phyloP scores from a whole-genome alignment of 1,140 invertebrate genomes.

The Cotesia typhae region DNA sequence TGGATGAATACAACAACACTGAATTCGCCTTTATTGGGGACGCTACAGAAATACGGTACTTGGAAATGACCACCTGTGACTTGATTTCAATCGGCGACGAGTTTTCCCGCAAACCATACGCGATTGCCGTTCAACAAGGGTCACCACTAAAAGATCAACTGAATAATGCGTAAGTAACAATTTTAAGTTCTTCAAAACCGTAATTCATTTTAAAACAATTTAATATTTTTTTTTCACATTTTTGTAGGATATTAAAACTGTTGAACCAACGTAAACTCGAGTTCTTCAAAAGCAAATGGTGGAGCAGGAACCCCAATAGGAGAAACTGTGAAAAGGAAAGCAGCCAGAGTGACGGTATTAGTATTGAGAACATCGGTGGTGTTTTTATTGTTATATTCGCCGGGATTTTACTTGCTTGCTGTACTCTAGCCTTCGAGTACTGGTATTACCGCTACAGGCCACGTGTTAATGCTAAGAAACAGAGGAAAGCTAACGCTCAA shows the following conservation, averaged over 20 bases:
- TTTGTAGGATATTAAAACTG: conserved; percentile 85
- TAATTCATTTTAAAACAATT: too few species aligned
- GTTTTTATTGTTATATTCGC: conserved; percentile 97
- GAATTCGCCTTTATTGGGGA: conserved; percentile 95
- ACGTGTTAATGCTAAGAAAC: conserved; percentile 9
- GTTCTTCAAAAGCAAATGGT: conserved; percentile 94
- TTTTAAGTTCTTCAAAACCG: background rate
- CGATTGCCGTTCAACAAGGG: conserved; percentile 94
- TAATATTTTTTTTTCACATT: background rate
- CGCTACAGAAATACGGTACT: conserved; percentile 91
- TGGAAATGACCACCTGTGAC: conserved; percentile 87
- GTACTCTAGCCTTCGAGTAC: conserved; percentile 93
- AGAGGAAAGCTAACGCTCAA: background rate
- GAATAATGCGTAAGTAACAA: conserved; percentile 82
- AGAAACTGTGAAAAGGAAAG: conserved; percentile 87
- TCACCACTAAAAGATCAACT: conserved; percentile 92
- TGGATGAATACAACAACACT: conserved; percentile 76
- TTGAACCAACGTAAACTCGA: conserved; percentile 92
- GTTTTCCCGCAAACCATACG: conserved; percentile 96
- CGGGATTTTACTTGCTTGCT: conserved; percentile 88
- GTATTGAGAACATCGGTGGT: conserved; percentile 96
- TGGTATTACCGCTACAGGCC: conserved; percentile 87
- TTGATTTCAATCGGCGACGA: conserved; percentile 92
- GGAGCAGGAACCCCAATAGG: conserved; percentile 84
- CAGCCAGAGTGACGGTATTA: conserved; percentile 94